A percentile compares a stretch with the other conserved stretches of the same genome.
Conservation (phyloP, 2,113 vertebrate genomes). For the Neogale vison region DNA sequence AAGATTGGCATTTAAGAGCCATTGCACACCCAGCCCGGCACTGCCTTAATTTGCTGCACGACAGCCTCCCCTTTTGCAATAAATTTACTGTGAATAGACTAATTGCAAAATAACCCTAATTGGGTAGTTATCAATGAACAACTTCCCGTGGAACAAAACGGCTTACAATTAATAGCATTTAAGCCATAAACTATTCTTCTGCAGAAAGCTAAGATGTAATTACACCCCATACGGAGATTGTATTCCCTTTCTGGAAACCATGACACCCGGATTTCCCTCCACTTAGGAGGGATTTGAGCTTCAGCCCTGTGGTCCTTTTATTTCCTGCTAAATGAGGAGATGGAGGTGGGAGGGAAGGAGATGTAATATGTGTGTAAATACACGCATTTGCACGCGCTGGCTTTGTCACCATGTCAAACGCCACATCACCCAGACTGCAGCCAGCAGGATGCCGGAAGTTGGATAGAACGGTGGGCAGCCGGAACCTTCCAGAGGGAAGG, state of each 20-base stretch:
- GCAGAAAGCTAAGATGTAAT: constrained; percentile 82
- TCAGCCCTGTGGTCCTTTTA: constrained; percentile 47
- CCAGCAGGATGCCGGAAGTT: background rate
- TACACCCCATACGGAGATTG: constrained; percentile 77
- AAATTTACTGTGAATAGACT: constrained; percentile 88
- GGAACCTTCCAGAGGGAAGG: background rate
- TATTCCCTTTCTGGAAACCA: constrained; percentile 73
- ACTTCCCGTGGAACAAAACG: constrained; percentile 86
- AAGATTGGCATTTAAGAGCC: constrained; percentile 73
- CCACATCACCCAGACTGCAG: background rate
- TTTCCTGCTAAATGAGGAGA: constrained; percentile 18
- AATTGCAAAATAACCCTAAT: constrained; percentile 90
- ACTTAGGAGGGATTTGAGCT: constrained; percentile 51
- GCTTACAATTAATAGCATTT: constrained; percentile 87
- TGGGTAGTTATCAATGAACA: constrained; percentile 87
- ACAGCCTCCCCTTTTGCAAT: constrained; percentile 80
- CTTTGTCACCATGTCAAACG: background rate
- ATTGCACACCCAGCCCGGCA: constrained; percentile 63
- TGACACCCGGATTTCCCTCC: constrained; percentile 72
- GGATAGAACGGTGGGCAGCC: background rate
- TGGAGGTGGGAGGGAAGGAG: background rate
- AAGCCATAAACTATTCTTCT: constrained; percentile 82
- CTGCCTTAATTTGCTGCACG: constrained; percentile 80
- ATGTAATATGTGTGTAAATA: background rate
- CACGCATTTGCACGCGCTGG: fast-evolving